A percentile compares a stretch with the other conserved stretches of the same genome.
phyloP scores from a whole-genome alignment of 2,113 vertebrate species.

The Saguinus imperator region DNA sequence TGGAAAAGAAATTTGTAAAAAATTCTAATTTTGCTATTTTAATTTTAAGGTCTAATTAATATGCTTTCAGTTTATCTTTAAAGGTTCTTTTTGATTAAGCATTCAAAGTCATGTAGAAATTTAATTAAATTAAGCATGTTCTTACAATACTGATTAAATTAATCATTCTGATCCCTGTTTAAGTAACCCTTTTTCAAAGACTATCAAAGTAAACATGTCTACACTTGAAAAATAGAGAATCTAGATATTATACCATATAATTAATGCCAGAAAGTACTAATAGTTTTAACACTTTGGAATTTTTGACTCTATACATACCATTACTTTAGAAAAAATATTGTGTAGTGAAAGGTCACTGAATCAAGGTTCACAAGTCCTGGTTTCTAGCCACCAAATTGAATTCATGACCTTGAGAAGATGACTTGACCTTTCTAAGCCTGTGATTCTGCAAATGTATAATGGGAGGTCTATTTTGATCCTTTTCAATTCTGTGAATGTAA shows the following conservation, averaged over 20 bases:
- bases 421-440: background rate
- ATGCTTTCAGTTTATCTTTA: conserved; percentile 31
- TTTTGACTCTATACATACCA: background rate
- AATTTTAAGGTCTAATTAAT: conserved; percentile 24
- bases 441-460: conserved; percentile 22
- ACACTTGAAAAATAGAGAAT: conserved; percentile 39
- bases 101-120: conserved; percentile 56
- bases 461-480: background rate
- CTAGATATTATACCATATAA: background rate
- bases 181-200: conserved; percentile 46
- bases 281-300: conserved; percentile 3
- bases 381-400: background rate
- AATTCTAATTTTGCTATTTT: background rate
- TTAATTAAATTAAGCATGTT: conserved; percentile 60
- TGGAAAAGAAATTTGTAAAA: background rate
- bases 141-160: conserved; percentile 54
- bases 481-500: conserved; percentile 15
- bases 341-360: background rate
- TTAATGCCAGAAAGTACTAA: background rate
- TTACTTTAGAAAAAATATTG: conserved; percentile 3
- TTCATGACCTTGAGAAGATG: background rate
- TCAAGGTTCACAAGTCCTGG: background rate
- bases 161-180: conserved; percentile 59
- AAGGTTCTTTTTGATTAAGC: conserved; percentile 29
- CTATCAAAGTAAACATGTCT: conserved; percentile 48